Conservation (phyloP, 2,888 invertebrate genomes). For the Himalopsyche tibetana region DNA sequence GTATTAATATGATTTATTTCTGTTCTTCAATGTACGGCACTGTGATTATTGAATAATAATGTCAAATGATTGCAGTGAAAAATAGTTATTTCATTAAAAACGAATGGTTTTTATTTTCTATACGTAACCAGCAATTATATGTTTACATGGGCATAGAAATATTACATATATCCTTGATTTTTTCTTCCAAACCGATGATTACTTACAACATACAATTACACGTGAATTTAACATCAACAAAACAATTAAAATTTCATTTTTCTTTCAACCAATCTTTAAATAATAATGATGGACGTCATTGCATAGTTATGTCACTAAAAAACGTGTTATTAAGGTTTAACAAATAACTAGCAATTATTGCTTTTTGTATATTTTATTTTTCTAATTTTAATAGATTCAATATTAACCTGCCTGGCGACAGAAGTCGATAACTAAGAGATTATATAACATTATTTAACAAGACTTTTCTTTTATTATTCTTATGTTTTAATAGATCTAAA, state of each 20-base stretch:
- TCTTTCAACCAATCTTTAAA: neutral
- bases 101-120: conserved; percentile 8
- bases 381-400: neutral
- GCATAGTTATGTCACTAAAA: neutral
- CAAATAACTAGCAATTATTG: neutral
- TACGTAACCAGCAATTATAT: neutral
- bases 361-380: conserved; percentile 19
- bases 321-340: conserved; percentile 1
- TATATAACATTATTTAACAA: too few relatives aligned
- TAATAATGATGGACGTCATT: conserved; percentile 23
- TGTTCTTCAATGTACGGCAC: neutral
- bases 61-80: conserved; percentile 27
- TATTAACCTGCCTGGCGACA: neutral
- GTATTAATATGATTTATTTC: too few relatives aligned
- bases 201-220: conserved; percentile 3
- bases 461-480: too few relatives aligned
- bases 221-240: conserved; percentile 9
- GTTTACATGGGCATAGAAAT: conserved; percentile 18
- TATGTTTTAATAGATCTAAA: too few relatives aligned
- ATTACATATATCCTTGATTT: conserved; percentile 26
- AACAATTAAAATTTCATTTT: conserved; percentile 2
- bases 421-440: too few relatives aligned
- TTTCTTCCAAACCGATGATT: conserved; percentile 22
- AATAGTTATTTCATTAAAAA: conserved; percentile 20
- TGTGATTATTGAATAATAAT: neutral